Evolutionary conservation across 2,113 vertebrate genomes (phyloP), one percentile per base, ranked within the genome.

Genomic region (Sporophila hypoxantha): DNA sequence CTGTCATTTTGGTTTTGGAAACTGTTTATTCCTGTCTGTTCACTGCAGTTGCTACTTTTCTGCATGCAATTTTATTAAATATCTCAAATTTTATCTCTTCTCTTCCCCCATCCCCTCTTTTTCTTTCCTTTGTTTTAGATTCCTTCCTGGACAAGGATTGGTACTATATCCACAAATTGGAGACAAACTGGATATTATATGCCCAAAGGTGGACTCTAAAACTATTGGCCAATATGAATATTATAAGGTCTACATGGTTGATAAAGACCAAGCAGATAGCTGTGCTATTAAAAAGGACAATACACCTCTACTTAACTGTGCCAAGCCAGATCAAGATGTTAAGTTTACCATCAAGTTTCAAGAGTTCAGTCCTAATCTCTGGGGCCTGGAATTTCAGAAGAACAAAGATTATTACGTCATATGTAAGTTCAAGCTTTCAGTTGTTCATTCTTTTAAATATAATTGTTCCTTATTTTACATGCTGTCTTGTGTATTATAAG

Each of bases 291-390:
- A 98, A 96, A 99, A 99, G 93, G 98, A 98, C 41, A 98, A 99
- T 93, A 99, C 98, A 29, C 99, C 98, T 68, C 98, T 99, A 52
- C 99, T 99, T 96, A 99, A 99, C 97, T 99, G 99, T 87, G 98
- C 98, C 95, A 98, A 98, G 87, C 99, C 99, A 78, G 99, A 99
- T 97, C 99, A 99, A 97, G 99, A 99, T 67, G 99, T 99, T 93
- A 99, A 99, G 94, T 99, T 99, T 97, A 99, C 99, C 73, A 99
- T 99, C 96, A 99, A 99, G 97, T 99, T 99, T 96, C 99, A 99
- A 96, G 99, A 99, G 95, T 99, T 99, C 97, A 99, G 99, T 95
- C 99, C 99, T 85, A 99, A 99, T 88, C 98, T 99, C 30, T 99
- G 99, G 99, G 99, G 99, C 53, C 96, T 99, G 95, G 99, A 99